Percentiles rank a stretch among this genome's conserved stretches.
These are phyloP conservation scores for Stichopus chloronotus DNA, from an alignment of 35 echinoderm and acorn worm genomes.

Conservation along the genomic window DNA sequence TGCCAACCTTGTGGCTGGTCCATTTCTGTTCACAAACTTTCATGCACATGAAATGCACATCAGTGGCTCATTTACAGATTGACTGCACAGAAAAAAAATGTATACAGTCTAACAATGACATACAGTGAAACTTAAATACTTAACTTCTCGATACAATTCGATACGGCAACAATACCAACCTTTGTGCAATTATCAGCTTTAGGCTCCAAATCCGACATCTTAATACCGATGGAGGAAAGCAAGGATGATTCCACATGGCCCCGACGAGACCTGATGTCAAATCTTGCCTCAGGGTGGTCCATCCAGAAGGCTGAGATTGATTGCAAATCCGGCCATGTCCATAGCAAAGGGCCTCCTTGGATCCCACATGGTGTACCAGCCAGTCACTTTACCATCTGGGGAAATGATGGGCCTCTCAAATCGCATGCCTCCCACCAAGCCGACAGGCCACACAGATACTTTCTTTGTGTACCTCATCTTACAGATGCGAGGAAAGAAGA, in stretches of 20 bases:
- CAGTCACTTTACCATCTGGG: conserved; percentile 61
- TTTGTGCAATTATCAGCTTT: conserved; percentile 89
- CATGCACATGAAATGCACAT: too few species aligned
- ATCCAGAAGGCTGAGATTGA: conserved; percentile 76
- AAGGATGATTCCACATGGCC: conserved; percentile 91
- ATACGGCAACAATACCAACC: conserved; percentile 15
- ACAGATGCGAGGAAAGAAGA: not conserved
- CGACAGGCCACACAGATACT: conserved; percentile 96
- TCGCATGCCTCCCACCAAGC: conserved; percentile 83
- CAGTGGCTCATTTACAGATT: too few species aligned
- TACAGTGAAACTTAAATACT: too few species aligned
- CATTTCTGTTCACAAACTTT: too few species aligned
- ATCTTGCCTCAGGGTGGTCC: conserved; percentile 63
- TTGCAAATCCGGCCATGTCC: conserved; percentile 98
- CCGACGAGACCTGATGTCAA: conserved; percentile 77
- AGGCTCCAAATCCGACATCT: conserved; percentile 86
- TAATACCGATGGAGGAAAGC: conserved; percentile 68
- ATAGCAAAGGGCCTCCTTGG: conserved; percentile 91
- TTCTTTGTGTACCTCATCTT: conserved; percentile 92
- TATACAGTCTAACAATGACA: too few species aligned
- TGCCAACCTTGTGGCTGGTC: too few species aligned
- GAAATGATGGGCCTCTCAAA: conserved; percentile 91
- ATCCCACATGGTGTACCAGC: conserved; percentile 87
- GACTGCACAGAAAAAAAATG: too few species aligned
- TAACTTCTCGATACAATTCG: too few species aligned